Evolutionary conservation across 2,888 invertebrate species (phyloP).

Genomic region (Archips crataeganus): DNA sequence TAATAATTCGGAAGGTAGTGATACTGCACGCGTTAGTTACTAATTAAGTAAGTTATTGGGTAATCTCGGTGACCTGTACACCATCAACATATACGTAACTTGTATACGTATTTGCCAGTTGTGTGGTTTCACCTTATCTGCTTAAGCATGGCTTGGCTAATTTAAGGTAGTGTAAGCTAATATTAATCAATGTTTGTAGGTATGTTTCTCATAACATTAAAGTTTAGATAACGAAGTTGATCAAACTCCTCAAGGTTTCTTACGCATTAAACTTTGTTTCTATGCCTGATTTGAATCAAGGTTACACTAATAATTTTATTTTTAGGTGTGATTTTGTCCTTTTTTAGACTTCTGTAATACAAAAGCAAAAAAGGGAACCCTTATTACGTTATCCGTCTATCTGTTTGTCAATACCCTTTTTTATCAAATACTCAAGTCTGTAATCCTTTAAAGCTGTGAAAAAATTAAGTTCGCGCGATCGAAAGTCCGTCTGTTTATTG

Average conservation of each 20-base stretch:
- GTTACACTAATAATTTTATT: neutral
- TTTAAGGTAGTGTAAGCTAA: constrained; percentile 10
- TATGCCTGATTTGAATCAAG: neutral
- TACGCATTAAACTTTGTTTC: neutral
- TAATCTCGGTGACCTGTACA: constrained; percentile 1
- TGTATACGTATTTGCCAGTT: constrained; percentile 10
- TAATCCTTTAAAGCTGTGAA: too few relatives aligned
- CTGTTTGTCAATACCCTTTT: too few relatives aligned
- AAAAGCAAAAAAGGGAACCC: too few relatives aligned
- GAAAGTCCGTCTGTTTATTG: too few relatives aligned
- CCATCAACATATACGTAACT: neutral
- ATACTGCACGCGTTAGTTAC: neutral
- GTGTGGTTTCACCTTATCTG: constrained; percentile 37
- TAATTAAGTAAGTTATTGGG: constrained; percentile 17
- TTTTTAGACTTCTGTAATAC: too few relatives aligned
- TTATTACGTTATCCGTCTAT: too few relatives aligned
- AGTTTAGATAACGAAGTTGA: constrained; percentile 26
- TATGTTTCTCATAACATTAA: neutral
- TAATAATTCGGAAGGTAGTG: neutral
- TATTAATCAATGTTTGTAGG: constrained; percentile 36
- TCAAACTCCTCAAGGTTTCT: constrained; percentile 19
- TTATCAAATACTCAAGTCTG: too few relatives aligned
- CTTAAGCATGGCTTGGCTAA: constrained; percentile 26
- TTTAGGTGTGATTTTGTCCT: neutral
- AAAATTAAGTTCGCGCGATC: too few relatives aligned